phyloP scores from a whole-genome alignment of 1,140 invertebrate species.

The Idris sp. region DNA sequence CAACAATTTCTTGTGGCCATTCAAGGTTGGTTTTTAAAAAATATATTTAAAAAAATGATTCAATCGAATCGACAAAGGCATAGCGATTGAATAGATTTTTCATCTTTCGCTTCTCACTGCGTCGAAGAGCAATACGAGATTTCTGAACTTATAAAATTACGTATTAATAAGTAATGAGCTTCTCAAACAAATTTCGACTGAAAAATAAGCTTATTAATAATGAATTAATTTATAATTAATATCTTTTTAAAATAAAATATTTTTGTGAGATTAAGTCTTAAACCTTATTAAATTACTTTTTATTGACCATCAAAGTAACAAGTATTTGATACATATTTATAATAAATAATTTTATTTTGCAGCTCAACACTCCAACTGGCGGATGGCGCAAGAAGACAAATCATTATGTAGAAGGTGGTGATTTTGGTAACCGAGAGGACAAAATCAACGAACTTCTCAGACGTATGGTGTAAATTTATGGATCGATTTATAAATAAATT shows the following conservation, averaged over 20 bases:
- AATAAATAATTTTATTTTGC: constrained; percentile 64
- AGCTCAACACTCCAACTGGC: constrained; percentile 98
- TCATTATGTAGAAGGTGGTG: constrained; percentile 99
- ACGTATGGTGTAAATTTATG: constrained; percentile 91
- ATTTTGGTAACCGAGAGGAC: constrained; percentile 98
- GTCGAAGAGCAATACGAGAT: constrained; percentile 46
- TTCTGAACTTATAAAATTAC: constrained; percentile 19
- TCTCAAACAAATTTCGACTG: constrained; percentile 33
- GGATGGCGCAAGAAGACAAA: constrained; percentile 97
- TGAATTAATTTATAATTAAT: no score
- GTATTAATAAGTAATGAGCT: constrained; percentile 3
- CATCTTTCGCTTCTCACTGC: constrained; percentile 42
- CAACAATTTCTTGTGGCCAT: constrained; percentile 99
- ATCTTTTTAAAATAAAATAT: no score
- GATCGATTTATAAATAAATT: constrained; percentile 32
- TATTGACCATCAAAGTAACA: no score
- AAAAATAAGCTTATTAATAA: no score
- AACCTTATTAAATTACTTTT: no score
- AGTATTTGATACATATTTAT: no score
- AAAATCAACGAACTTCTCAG: constrained; percentile 96
- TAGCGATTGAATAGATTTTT: constrained; percentile 38
- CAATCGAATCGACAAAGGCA: constrained; percentile 47
- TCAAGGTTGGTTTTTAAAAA: constrained; percentile 84
- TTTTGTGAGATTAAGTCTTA: no score
- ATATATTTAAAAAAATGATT: no score